Conservation (phyloP, 2,888 invertebrate species). For the Tetranychus piercei region DNA sequence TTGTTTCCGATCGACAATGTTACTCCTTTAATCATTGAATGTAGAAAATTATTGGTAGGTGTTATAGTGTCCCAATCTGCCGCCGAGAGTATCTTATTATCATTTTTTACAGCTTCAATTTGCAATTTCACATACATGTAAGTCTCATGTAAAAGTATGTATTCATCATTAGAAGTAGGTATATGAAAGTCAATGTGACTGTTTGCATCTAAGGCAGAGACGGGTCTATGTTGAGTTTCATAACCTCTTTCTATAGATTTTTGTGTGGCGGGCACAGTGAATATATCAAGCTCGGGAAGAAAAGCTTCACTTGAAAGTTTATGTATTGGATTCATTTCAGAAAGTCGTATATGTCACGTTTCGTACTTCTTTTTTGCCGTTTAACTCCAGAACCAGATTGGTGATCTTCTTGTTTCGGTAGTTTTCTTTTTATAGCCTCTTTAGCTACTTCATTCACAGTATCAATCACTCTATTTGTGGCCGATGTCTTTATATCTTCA, state of each 20-base stretch:
- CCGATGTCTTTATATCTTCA: no score
- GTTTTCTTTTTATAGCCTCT: no score
- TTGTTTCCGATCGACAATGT: neutral
- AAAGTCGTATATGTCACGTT: neutral
- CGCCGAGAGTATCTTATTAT: neutral
- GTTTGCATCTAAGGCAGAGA: neutral
- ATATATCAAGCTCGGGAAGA: no score
- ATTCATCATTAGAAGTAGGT: no score
- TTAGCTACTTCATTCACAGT: no score
- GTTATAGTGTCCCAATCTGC: neutral
- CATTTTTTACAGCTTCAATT: neutral
- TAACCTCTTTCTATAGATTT: no score
- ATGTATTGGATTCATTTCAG: slow-evolving; percentile 1
- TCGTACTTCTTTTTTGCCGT: neutral
- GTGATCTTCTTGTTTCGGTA: no score
- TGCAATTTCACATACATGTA: neutral
- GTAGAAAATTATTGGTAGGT: neutral
- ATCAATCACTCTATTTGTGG: no score
- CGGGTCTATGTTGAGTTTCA: no score
- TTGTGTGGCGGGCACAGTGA: no score
- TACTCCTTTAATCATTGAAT: neutral
- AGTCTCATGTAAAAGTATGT: neutral
- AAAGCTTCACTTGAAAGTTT: neutral
- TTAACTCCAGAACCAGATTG: neutral
- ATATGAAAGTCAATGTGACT: slow-evolving; percentile 5